Base-by-base conservation (phyloP, 2,113 vertebrate species). In the Cololabis saira region DNA sequence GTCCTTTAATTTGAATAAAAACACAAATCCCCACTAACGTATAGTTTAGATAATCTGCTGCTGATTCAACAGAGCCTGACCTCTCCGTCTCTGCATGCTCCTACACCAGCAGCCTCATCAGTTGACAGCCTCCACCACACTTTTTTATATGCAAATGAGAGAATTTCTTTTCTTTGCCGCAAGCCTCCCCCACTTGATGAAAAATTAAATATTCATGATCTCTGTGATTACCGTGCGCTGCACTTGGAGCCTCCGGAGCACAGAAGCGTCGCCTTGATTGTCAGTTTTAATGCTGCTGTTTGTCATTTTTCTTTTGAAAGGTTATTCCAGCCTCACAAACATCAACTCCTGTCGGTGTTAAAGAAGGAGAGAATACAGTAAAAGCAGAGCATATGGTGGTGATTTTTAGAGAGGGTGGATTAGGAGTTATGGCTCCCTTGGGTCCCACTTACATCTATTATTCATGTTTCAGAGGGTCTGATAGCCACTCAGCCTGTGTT, bases 401-500 rank as follows among this genome's bases (percentile, higher is more conserved):
- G 61, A 50, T 87, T 88, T n/a, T 82, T 61, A 82, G 71, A 60
- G 76, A 67, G 70, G 63, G 19, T 17, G 58, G 54, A 64, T 77
- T 61, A 78, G 49, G 81, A 81, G 50, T 68, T 78, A 85, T 49
- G 61, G 58, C 8, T 81, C 90, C 82, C 90, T 17, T 11, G 84
- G 76, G 86, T 69, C 79, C 67, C 78, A 78, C 84, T 89, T 63
- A 1, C 64, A 86, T 91, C 75, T 78, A 89, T 88, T 85, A 89
- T 91, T 92, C 74, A 92, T 76, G 59, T 19, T 65, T 57, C 50
- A 74, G 58, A 78, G 59, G 61, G 67, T 72, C 67, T 71, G 70
- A 84, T 78, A 80, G 67, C 78, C 61, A 61, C 69, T 79, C 73
- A 51, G 40, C 55, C 65, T 61, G 50, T 74, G 74, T 80, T 70